Base-by-base conservation (phyloP, 2,113 vertebrate species). In the Petaurus breviceps region DNA sequence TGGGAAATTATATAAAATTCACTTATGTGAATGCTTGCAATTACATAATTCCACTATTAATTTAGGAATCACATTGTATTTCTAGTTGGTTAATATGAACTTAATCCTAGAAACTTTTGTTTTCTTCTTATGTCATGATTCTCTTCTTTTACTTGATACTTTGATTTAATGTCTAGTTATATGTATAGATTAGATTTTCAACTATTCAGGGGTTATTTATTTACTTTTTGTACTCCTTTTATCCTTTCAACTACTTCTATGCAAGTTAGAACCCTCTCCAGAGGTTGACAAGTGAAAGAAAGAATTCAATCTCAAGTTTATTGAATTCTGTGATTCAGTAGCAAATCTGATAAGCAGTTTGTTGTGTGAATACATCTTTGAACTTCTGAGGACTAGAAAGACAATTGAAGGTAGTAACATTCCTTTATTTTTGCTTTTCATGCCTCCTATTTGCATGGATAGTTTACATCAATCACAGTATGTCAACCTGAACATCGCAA, bases 251-350 rank as follows among this genome's bases (percentile, higher is more conserved):
- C 84, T 68, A 92, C 7, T 91, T 95, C 26, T 93, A 52, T 94
- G 25, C 91, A 95, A 92, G 23, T 91, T 92, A 19, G 24, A 94
- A 26, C 49, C 19, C 94, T 49, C 1, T 50, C 93, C 90, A 49
- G 84, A 96, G 96, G n/a, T 23, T 94, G n/a, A 95, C 94, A 37
- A 96, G 31, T 26, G 95, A 96, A 95, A 96, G 96, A 97, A 90
- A 97, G 54, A n/a, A 92, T 51, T 54, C 16, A 96, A 96, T 92
- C 53, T 93, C 8, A 54, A 89, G 50, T 84, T 95, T 96, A 95
- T 96, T 61, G 94, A 94, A 94, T 51, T 26, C 19, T 90, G 8
- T 51, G 96, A 96, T 94, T 96, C 89, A 95, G 0, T 96, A 91
- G 49, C 95, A 95, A 94, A 3, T 16, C 50, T 93, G 92, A 90